These are phyloP conservation scores for Macropodus opercularis DNA, from an alignment of 2,797 vertebrate species.

Conservation along the genomic window DNA sequence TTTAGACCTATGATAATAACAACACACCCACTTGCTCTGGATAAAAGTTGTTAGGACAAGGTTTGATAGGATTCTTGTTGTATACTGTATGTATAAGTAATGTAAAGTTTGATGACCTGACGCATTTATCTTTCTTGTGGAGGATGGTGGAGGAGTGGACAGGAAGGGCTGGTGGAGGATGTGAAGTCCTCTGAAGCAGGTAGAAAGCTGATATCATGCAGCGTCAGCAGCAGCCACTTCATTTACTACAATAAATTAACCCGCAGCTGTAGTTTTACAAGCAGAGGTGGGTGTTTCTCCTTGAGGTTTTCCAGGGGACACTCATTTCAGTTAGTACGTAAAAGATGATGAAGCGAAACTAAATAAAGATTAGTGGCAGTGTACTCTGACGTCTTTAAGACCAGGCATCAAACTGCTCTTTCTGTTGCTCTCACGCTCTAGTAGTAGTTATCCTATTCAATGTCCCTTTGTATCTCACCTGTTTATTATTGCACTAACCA, in stretches of 20 bases:
- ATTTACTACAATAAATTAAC: conserved; percentile 64
- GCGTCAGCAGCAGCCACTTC: conserved; percentile 57
- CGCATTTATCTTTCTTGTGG: not conserved
- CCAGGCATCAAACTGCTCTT: conserved; percentile 27
- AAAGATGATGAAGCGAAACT: too few relatives aligned
- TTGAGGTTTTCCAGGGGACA: not conserved
- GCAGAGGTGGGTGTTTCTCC: conserved; percentile 17
- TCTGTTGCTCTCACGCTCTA: conserved; percentile 25
- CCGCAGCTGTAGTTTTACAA: conserved; percentile 31
- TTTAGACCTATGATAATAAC: not conserved
- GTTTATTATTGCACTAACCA: conserved; percentile 51
- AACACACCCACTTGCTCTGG: conserved; percentile 2
- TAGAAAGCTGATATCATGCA: conserved; percentile 64
- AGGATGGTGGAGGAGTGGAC: not conserved
- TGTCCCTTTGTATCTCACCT: conserved; percentile 64
- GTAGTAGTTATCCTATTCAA: conserved; percentile 60
- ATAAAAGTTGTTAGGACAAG: too few relatives aligned
- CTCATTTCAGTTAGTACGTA: not conserved
- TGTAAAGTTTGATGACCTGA: not conserved
- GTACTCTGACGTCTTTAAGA: conserved; percentile 47
- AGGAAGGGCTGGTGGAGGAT: conserved; percentile 24
- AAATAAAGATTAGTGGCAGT: too few relatives aligned
- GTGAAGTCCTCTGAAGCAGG: conserved; percentile 41
- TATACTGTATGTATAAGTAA: too few relatives aligned
- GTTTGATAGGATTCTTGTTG: too few relatives aligned